phyloP scores from a whole-genome alignment of 2,888 invertebrate species.

The Morpho achilles region DNA sequence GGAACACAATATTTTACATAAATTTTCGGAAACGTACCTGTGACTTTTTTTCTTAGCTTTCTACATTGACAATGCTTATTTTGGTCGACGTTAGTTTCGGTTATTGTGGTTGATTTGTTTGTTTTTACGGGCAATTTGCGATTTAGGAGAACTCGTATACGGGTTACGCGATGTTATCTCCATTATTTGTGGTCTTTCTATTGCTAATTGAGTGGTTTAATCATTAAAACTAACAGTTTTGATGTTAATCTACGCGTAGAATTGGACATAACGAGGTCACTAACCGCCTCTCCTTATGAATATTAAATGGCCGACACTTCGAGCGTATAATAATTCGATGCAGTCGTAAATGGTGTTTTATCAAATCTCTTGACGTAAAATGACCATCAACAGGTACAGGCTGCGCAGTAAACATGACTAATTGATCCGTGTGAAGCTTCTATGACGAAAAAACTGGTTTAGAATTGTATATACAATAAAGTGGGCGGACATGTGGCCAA shows the following conservation, averaged over 20 bases:
- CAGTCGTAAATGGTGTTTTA: constrained; percentile 36
- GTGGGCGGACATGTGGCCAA: constrained; percentile 26
- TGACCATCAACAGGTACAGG: constrained; percentile 32
- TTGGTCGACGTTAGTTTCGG: constrained; percentile 63
- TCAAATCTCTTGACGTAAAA: constrained; percentile 33
- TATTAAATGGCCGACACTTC: constrained; percentile 50
- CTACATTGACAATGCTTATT: constrained; percentile 45
- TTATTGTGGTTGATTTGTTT: constrained; percentile 62
- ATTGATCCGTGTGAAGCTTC: constrained; percentile 31
- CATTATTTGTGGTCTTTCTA: constrained; percentile 41
- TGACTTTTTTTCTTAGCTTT: constrained; percentile 41
- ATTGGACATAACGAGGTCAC: constrained; percentile 64
- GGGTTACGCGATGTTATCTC: constrained; percentile 38
- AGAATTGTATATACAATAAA: constrained; percentile 21
- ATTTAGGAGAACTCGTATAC: constrained; percentile 49
- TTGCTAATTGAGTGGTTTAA: constrained; percentile 58
- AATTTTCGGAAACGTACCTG: constrained; percentile 67
- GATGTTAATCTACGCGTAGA: constrained; percentile 62
- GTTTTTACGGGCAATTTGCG: constrained; percentile 72
- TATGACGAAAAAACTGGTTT: constrained; percentile 26
- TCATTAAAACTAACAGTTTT: constrained; percentile 43
- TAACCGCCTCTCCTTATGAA: constrained; percentile 63
- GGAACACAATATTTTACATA: constrained; percentile 60
- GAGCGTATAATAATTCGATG: constrained; percentile 47
- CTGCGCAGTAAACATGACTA: constrained; percentile 32